Base-by-base conservation (phyloP, 2,797 vertebrate genomes). In the Setipinna tenuifilis region DNA sequence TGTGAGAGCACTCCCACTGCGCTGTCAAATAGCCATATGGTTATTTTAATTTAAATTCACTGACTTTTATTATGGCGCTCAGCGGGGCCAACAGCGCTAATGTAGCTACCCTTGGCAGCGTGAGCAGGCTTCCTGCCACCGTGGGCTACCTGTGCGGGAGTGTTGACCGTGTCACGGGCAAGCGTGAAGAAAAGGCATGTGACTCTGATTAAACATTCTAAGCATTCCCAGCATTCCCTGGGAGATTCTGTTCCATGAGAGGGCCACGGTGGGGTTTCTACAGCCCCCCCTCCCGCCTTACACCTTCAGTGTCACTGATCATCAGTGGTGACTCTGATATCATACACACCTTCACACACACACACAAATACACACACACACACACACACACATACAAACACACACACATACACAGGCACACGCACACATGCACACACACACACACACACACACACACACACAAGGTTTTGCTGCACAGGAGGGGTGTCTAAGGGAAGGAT, bases 211-310 rank as follows among this genome's bases (percentile, higher is more conserved):
- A 41, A 75, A 75, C 68, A 75, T 75, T 75, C 28, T 35, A 41
- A 75, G 31, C 68, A 75, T 75, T 75, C 84, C 90, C 85, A 83
- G 41, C 28, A 75, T 75, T 75, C 31, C 11, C 68, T 35, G 68
- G 68, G 68, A 35, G 68, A 75, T 75, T 75, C 68, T 28, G 31
- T 75, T 75, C 28, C 68, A 11, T 35, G 68, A 17, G 17, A 6
- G 68, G 28, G 31, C n/a, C n/a, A n/a, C n/a, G n/a, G n/a, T n/a
- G n/a, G n/a, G n/a, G n/a, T n/a, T n/a, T n/a, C n/a, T n/a, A n/a
- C n/a, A n/a, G n/a, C n/a, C n/a, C n/a, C n/a, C n/a, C n/a, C n/a
- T 48, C 46, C 46, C 46, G 4, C 46, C 10, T 48, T 48, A 48
- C 4, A 48, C 46, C 46, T 48, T 48, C 46, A 48, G 46, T 48